These are phyloP conservation scores for Apis dorsata DNA, from an alignment of 1,140 invertebrate species.

Conservation along the genomic window DNA sequence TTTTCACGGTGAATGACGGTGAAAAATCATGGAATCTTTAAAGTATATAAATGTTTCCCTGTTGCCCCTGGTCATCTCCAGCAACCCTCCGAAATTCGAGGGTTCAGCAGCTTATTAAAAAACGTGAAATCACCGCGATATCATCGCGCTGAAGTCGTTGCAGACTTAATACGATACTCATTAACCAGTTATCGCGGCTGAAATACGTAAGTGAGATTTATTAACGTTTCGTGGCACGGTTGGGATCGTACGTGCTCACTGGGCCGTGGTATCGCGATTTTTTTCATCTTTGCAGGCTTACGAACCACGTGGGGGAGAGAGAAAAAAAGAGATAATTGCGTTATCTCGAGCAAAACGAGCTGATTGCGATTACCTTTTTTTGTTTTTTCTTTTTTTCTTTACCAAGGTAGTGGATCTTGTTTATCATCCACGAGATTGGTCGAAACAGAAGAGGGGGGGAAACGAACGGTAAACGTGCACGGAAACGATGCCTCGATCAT, in stretches of 20 bases:
- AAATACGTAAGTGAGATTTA: slow-evolving; percentile 59
- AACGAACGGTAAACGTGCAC: slow-evolving; percentile 6
- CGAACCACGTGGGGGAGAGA: not conserved
- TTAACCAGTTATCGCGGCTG: slow-evolving; percentile 43
- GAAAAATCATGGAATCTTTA: not conserved
- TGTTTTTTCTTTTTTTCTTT: too few species aligned
- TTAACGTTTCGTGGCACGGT: slow-evolving; percentile 40
- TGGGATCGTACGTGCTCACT: slow-evolving; percentile 24
- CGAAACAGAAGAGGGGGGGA: not conserved
- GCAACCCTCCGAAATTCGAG: not conserved
- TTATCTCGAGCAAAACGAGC: slow-evolving; percentile 31
- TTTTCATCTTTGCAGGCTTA: not conserved
- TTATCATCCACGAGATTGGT: slow-evolving; percentile 9
- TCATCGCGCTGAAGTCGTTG: not conserved
- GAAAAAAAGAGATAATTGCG: slow-evolving; percentile 21
- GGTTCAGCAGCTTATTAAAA: not conserved
- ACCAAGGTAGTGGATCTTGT: slow-evolving; percentile 26
- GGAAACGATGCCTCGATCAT: not conserved
- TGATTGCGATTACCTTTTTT: slow-evolving; percentile 4
- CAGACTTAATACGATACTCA: slow-evolving; percentile 32
- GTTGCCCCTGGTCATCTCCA: not conserved
- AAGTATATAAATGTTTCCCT: not conserved
- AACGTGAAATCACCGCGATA: slow-evolving; percentile 10
- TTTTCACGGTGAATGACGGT: not conserved
- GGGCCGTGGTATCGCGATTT: not conserved